Base-by-base conservation (phyloP, 1,140 invertebrate species). In the Drosophila equinoxialis region DNA sequence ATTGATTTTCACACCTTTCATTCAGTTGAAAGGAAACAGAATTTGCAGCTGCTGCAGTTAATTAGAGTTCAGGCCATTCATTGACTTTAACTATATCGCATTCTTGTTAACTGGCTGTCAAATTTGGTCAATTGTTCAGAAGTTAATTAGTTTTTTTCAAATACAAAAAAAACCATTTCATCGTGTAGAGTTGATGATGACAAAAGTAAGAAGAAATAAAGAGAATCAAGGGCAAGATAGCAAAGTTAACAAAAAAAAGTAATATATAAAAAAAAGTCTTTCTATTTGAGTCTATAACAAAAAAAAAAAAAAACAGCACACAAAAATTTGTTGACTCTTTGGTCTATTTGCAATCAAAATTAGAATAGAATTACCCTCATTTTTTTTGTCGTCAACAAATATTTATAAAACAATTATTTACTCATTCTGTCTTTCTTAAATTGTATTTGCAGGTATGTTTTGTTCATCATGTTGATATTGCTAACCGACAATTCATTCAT, bases 1-100 rank as follows among this genome's bases (percentile, higher is more conserved):
- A 85, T 85, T 85, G 82, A 86, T 81, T 85, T 81, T 71, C 79
- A 79, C 81, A 81, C 81, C 81, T 85, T 68, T 66, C 70, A 60
- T 68, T 81, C 11, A 10, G 10, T 37, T 39, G 37, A 10, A 13
- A 41, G 66, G 71, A 48, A 59, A 17, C 73, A 62, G 14, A 62
- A 74, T 33, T 26, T 20, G 48, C 33, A 17, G 65, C 33, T 39
- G 30, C 37, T 54, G 42, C 42, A 37, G 20, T 48, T 64, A 72
- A 75, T 75, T 76, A 76, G 72, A 23, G 17, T 23, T 55, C 0
- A 3, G 68, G 42, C 65, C 59, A 60, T 51, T 42, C 35, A 55
- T 8, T 42, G 60, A 23, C 20, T 26, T 62, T 62, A 26, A 42
- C 60, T 39, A 26, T 39, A 39, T 39, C 8, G 7, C 3, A 59